Base-by-base conservation (phyloP, 2,888 invertebrate genomes). In the Protodeltote pygarga region DNA sequence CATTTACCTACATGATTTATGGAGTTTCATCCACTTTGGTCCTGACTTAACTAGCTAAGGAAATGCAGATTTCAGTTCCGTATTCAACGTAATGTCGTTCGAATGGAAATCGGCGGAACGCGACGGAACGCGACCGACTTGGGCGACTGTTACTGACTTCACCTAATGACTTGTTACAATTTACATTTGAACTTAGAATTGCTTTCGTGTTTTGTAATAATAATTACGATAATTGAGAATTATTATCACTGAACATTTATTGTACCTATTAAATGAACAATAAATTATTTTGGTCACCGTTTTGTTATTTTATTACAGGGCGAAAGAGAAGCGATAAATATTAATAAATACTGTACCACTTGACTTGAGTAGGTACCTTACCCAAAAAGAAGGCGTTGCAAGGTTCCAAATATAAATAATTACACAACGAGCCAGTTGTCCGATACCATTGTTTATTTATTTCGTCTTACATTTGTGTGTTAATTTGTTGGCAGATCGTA, bases 1-100 rank as follows among this genome's bases (percentile, higher is more conserved):
- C 55, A 51, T 57, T 61, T 55, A 64, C 70, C 51, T 53, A 60
- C 61, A 65, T 71, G 71, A 71, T 70, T 70, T 71, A 72, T 70
- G 50, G 42, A 38, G 28, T 46, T 51, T 54, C 71, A 58, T 46
- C 61, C 63, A 65, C 65, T 65, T 52, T 51, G 37, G 44, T 54
- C 45, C 61, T 50, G 60, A 59, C 61, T 62, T 63, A 67, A 65
- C 60, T 69, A 65, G 69, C 63, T 52, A 35, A 70, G 54, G 57
- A 67, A 65, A 68, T 63, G 63, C 67, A 72, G 59, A 58, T 59
- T 47, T 37, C 49, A 34, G 40, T 27, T 35, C 35, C 44, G 51
- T 25, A 37, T 47, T 52, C 63, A 40, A 21, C 37, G 44, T 57
- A 46, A 66, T 49, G 39, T 40, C 47, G 50, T 32, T 67, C 39